Evolutionary conservation across 2,888 invertebrate genomes (phyloP), one percentile per base, ranked within the genome.

Genomic region (Halictus ligatus): DNA sequence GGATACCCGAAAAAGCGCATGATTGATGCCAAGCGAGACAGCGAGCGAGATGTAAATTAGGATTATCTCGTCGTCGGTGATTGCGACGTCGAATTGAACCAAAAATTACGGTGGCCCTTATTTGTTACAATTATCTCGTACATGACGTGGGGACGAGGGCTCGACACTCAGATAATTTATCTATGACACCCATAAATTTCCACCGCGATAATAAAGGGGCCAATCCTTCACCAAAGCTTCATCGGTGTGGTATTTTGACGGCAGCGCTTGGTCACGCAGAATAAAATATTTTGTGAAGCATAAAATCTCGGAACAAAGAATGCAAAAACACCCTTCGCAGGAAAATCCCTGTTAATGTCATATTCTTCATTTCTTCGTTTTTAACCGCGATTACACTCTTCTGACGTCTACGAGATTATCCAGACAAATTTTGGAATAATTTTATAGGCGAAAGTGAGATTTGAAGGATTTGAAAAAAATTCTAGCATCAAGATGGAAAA

Each of bases 71-170:
- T 74, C 60, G 69, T 5, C 43, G 40, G 10, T 25, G 78, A 78
- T 74, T 35, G 76, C 78, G 43, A 71, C 40, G 50, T 43, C 40
- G 78, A 75, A 86, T 81, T 75, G 79, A 81, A 75, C 67, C 6
- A 78, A 80, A 87, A 75, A 78, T 78, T 74, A 73, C 58, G 29
- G 8, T 18, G 77, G 43, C 78, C 75, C 75, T 86, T 86, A 86
- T 87, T 87, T 83, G 87, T 86, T 83, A 78, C 79, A 83, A 80
- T 83, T 83, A 87, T 86, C 86, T 78, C 69, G 78, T 25, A 40
- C 67, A 50, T 50, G 35, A 64, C 50, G 50, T 8, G 25, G 64
- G 75, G 64, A 71, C 78, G 76, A 29, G 76, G n/a, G 35, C 64
- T 29, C 48, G 75, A 69, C 60, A 35, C 69, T 54, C 50, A 64